A percentile compares a stretch with the other conserved stretches of the same genome.
phyloP scores from a whole-genome alignment of 1,140 invertebrate species.

The Spodoptera litura region DNA sequence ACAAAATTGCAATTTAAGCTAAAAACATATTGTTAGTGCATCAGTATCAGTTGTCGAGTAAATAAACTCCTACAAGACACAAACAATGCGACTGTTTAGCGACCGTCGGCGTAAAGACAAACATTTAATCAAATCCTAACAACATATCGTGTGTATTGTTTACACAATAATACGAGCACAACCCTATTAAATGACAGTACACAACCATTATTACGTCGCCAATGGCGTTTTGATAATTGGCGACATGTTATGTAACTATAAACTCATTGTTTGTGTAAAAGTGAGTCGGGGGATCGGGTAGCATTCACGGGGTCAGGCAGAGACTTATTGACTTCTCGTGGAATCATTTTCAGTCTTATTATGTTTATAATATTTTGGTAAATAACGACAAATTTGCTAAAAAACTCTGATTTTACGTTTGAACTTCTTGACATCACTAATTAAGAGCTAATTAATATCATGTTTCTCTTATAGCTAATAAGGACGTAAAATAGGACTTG shows the following conservation, averaged over 20 bases:
- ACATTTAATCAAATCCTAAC: not conserved
- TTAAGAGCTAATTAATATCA: too few species aligned
- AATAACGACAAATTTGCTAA: too few species aligned
- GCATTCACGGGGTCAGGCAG: not conserved
- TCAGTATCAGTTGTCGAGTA: too few species aligned
- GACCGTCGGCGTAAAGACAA: not conserved
- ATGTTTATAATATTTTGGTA: too few species aligned
- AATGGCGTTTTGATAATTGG: not conserved
- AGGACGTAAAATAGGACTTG: not conserved
- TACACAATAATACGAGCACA: not conserved
- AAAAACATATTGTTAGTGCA: too few species aligned
- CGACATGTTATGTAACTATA: not conserved
- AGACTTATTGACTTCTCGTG: not conserved
- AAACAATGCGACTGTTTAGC: too few species aligned
- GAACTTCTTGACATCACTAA: too few species aligned
- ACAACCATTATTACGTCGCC: not conserved
- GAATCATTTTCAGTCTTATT: too few species aligned
- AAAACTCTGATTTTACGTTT: too few species aligned
- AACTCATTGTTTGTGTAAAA: not conserved
- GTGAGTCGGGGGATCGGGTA: not conserved
- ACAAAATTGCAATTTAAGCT: too few species aligned
- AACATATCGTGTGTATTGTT: constrained; percentile 2
- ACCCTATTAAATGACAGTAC: not conserved
- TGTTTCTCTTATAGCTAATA: too few species aligned
- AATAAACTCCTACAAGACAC: too few species aligned